These are phyloP conservation scores for Poeciliopsis occidentalis DNA, from an alignment of 2,113 vertebrate genomes.

Conservation along the genomic window DNA sequence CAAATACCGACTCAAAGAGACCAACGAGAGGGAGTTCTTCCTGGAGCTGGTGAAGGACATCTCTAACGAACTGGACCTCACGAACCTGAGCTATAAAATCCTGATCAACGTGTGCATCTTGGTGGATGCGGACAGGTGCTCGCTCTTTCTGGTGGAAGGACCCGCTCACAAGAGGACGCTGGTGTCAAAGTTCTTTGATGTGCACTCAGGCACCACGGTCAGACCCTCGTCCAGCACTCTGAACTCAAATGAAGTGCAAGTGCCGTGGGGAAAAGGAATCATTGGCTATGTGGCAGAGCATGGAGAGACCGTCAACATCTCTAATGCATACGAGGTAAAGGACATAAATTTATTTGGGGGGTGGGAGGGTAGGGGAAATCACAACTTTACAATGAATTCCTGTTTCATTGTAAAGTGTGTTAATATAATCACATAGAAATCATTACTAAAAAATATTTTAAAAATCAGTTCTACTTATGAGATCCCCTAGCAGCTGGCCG, in stretches of 20 bases:
- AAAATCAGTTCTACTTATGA: no score
- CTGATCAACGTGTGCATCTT: constrained; percentile 83
- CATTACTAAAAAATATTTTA: no score
- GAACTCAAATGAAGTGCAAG: constrained; percentile 81
- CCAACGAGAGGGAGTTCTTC: constrained; percentile 83
- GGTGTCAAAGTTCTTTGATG: constrained; percentile 83
- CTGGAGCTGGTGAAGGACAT: constrained; percentile 83
- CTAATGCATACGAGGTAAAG: constrained; percentile 82
- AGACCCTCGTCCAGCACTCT: constrained; percentile 77
- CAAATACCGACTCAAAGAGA: constrained; percentile 80
- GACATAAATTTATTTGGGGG: no score
- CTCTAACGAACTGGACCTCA: constrained; percentile 82
- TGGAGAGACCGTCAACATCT: constrained; percentile 82
- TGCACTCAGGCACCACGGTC: constrained; percentile 82
- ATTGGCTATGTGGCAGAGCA: constrained; percentile 84
- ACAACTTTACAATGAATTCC: no score
- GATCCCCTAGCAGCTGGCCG: no score
- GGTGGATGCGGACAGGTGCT: constrained; percentile 82
- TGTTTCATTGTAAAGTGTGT: no score
- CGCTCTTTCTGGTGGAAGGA: constrained; percentile 82
- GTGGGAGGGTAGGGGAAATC: no score
- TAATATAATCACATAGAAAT: no score
- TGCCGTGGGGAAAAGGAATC: constrained; percentile 83
- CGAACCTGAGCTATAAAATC: constrained; percentile 82
- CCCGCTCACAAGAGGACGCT: constrained; percentile 81